Conservation (phyloP, 2,888 invertebrate species). For the Apotomis capreana region DNA sequence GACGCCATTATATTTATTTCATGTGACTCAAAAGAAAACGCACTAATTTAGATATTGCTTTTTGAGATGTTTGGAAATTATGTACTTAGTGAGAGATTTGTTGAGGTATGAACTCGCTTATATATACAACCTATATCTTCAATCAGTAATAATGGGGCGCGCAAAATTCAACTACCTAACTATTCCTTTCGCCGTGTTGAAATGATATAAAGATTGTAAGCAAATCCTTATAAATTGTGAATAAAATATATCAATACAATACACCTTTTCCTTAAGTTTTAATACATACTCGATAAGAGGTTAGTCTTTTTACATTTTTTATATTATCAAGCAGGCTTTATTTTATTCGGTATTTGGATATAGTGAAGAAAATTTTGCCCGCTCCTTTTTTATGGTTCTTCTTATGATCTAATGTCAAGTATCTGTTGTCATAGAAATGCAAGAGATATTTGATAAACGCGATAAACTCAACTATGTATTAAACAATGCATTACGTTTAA, state of each 20-base stretch:
- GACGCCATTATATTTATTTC: background rate
- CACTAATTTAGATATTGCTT: constrained; percentile 8
- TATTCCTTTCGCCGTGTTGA: background rate
- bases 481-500: no score
- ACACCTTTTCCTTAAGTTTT: no score
- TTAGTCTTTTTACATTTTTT: no score
- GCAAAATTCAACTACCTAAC: background rate
- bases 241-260: no score
- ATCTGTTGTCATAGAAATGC: background rate
- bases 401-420: background rate
- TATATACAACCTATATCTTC: background rate
- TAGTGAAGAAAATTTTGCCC: background rate
- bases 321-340: background rate
- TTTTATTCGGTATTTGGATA: background rate
- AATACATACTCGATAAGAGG: no score
- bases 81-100: background rate
- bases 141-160: background rate
- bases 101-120: background rate
- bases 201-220: no score
- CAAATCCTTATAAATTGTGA: no score
- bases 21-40: constrained; percentile 8
- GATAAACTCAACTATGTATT: background rate
- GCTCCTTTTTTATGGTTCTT: background rate
- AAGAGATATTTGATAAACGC: background rate
- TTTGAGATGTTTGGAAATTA: background rate